Evolutionary conservation across 2,888 invertebrate species (phyloP).

Genomic region (Parascotia fuliginaria): DNA sequence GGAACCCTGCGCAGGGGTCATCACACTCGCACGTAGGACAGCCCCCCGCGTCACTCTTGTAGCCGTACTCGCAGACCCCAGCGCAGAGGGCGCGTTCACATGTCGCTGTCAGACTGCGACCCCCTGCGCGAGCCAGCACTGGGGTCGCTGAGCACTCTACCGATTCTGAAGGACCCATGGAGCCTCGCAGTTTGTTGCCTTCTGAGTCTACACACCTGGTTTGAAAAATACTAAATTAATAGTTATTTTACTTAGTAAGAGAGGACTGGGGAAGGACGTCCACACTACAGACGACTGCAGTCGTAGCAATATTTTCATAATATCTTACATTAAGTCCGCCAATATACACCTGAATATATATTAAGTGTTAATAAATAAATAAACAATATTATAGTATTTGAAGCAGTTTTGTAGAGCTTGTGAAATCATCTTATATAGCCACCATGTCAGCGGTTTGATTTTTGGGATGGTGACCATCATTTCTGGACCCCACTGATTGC

Average conservation of each 20-base stretch:
- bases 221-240: neutral
- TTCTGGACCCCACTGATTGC: too few species aligned
- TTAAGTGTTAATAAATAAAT: too few species aligned
- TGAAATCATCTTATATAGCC: too few species aligned
- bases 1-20: constrained; percentile 92
- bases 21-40: constrained; percentile 95
- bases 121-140: constrained; percentile 69
- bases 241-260: neutral
- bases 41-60: constrained; percentile 88
- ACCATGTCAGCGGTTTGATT: too few species aligned
- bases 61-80: constrained; percentile 94
- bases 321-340: too few species aligned
- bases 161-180: constrained; percentile 91
- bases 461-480: too few species aligned
- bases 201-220: constrained; percentile 90
- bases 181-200: constrained; percentile 91
- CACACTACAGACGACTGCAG: too few species aligned
- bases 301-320: too few species aligned
- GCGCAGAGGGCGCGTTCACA: constrained; percentile 92
- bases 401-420: too few species aligned
- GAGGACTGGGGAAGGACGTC: too few species aligned
- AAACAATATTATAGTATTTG: too few species aligned
- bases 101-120: constrained; percentile 76
- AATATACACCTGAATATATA: too few species aligned
- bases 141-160: constrained; percentile 86